Evolutionary conservation across 2,888 invertebrate genomes (phyloP).

Genomic region (Mesorhabditis spiculigera): DNA sequence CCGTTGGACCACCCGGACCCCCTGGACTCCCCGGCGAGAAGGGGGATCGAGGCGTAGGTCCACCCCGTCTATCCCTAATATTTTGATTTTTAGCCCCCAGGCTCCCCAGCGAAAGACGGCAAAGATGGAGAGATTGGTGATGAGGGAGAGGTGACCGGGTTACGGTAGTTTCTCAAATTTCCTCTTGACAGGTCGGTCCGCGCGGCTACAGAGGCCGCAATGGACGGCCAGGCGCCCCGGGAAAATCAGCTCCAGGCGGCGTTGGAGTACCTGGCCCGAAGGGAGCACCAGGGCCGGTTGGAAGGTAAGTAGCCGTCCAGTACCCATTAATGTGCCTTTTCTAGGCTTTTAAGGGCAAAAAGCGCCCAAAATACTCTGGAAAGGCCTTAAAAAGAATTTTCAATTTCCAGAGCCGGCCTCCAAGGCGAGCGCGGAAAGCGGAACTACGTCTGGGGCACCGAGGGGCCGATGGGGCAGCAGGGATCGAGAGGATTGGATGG

Average conservation of each 20-base stretch:
- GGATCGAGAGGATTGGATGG: constrained; percentile 55
- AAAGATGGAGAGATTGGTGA: constrained; percentile 1
- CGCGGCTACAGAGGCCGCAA: constrained; percentile 24
- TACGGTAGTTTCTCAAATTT: not conserved
- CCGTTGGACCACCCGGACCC: constrained; percentile 26
- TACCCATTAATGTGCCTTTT: not conserved
- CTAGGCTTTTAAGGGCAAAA: not conserved
- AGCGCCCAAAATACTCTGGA: not conserved
- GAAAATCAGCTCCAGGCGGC: constrained; percentile 34
- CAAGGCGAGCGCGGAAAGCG: constrained; percentile 38
- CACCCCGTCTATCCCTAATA: too few relatives aligned
- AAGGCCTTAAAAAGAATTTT: not conserved
- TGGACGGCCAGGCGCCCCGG: constrained; percentile 27
- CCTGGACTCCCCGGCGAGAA: not conserved
- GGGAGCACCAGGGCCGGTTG: constrained; percentile 35
- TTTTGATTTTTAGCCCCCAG: not conserved
- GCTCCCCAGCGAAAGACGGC: not conserved
- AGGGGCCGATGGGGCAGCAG: constrained; percentile 49
- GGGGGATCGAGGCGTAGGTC: not conserved
- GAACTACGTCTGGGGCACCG: constrained; percentile 53
- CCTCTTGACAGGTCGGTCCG: constrained; percentile 22
- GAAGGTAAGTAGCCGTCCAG: constrained; percentile 7
- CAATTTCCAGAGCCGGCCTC: constrained; percentile 20
- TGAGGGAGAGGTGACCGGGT: not conserved
- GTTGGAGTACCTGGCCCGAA: constrained; percentile 34